Percentiles rank a stretch among this genome's conserved stretches.
Conservation (phyloP, 2,113 vertebrate genomes). For the Trogon melanurus region DNA sequence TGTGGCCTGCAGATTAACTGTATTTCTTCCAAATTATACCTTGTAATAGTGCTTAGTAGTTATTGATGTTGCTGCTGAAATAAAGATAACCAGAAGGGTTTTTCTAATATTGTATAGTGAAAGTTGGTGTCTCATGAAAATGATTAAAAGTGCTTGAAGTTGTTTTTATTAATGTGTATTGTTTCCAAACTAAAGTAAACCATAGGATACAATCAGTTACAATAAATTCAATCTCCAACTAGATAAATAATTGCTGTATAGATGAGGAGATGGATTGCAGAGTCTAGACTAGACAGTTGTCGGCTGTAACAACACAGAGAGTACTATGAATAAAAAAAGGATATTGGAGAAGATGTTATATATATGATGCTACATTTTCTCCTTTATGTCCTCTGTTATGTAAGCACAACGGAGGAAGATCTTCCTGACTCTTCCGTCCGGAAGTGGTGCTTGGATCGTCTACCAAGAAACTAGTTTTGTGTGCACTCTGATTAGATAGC, state of each 20-base stretch:
- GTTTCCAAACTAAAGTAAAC: background rate
- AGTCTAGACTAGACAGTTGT: background rate
- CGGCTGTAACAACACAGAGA: background rate
- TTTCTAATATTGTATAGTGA: background rate
- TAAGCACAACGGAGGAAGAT: background rate
- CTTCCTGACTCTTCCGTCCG: background rate
- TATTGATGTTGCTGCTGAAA: background rate
- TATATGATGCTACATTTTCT: background rate
- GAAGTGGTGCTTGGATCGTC: background rate
- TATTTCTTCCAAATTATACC: background rate
- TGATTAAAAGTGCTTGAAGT: background rate
- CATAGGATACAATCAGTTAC: background rate
- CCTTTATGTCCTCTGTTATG: constrained; percentile 51
- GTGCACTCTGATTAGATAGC: background rate
- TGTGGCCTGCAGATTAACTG: background rate
- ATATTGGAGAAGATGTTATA: background rate
- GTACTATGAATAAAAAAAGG: background rate
- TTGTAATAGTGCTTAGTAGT: background rate
- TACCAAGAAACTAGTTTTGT: background rate
- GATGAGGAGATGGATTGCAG: background rate
- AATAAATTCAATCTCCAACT: background rate
- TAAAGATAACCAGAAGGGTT: background rate
- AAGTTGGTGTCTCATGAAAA: background rate
- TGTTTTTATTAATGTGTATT: background rate
- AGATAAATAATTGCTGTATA: background rate